Evolutionary conservation across 2,888 invertebrate genomes (phyloP), one percentile per base, ranked within the genome.

Genomic region (Epistrophella euchroma): DNA sequence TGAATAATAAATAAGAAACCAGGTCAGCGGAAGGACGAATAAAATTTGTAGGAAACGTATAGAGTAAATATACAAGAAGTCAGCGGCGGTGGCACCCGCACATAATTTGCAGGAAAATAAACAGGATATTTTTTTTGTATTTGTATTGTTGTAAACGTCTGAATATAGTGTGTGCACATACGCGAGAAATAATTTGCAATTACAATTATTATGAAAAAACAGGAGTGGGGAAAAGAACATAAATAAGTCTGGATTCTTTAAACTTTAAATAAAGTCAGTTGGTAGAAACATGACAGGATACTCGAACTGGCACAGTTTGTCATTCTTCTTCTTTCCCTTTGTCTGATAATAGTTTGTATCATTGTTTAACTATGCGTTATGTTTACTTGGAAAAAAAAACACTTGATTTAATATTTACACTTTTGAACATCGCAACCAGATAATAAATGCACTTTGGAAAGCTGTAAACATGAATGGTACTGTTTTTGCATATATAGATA

Each of bases 1-100:
- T 90, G 89, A 90, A 90, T 90, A 90, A 91, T 90, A 90, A 89
- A 90, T 90, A 62, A 73, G 81, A 76, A 76, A 79, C 45, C 79
- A 75, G 75, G 84, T 84, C 52, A 52, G 50, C 66, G 35, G 40
- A 64, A 40, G 19, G 37, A 68, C 22, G 28, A 43, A 58, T 25
- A 62, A n/a, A 19, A 43, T 32, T 55, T 19, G 9, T n/a, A 55
- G 35, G 9, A 56, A 47, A 68, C 47, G 55, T 5, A 4, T 28
- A 15, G 19, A 50, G 17, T 64, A 64, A 11, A 40, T 2, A 4
- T 40, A 58, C 2, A 32, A 6, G 9, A 15, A 17, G 15, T 22
- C 70, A 50, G 25, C n/a, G n/a, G n/a, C n/a, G n/a, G n/a, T n/a
- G n/a, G n/a, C 74, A 50, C 79, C 70, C 78, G n/a, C n/a, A 55